Conservation (phyloP, 1,140 invertebrate genomes). For the Drosophila erecta region DNA sequence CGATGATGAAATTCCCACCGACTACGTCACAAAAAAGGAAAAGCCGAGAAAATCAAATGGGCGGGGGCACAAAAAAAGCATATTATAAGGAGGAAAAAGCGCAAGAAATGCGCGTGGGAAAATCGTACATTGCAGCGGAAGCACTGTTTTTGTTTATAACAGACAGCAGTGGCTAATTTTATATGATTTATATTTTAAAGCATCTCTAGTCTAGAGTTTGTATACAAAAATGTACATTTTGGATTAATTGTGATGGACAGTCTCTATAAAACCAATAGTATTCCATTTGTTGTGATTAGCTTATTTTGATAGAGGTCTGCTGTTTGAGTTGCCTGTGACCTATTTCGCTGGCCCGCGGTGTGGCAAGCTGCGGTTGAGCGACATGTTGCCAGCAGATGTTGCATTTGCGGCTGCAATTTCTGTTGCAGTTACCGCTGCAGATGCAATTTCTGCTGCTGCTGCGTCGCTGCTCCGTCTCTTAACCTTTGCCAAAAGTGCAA, state of each 20-base stretch:
- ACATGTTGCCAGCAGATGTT: slow-evolving; percentile 70
- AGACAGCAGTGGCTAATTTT: slow-evolving; percentile 5
- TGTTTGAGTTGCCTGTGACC: not conserved
- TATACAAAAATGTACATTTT: no score
- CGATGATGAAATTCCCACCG: slow-evolving; percentile 43
- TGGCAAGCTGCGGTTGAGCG: slow-evolving; percentile 28
- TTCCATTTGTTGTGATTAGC: no score
- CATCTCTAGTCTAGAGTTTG: no score
- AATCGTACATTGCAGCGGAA: slow-evolving; percentile 39
- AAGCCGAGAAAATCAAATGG: slow-evolving; percentile 7
- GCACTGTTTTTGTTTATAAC: slow-evolving; percentile 10
- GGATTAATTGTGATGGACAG: no score
- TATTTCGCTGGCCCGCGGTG: not conserved
- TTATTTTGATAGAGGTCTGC: not conserved
- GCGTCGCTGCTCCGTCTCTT: slow-evolving; percentile 19
- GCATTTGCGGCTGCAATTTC: slow-evolving; percentile 15
- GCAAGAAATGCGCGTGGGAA: slow-evolving; percentile 52
- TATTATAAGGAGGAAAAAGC: slow-evolving; percentile 14
- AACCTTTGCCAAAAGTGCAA: slow-evolving; percentile 38
- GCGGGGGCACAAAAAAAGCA: not conserved
- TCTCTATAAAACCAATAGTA: no score
- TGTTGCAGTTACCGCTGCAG: slow-evolving; percentile 13
- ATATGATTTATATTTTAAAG: not conserved
- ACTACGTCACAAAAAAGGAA: slow-evolving; percentile 25
- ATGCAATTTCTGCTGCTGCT: slow-evolving; percentile 9